phyloP scores from a whole-genome alignment of 2,113 vertebrate genomes.

The Beaufortia kweichowensis region DNA sequence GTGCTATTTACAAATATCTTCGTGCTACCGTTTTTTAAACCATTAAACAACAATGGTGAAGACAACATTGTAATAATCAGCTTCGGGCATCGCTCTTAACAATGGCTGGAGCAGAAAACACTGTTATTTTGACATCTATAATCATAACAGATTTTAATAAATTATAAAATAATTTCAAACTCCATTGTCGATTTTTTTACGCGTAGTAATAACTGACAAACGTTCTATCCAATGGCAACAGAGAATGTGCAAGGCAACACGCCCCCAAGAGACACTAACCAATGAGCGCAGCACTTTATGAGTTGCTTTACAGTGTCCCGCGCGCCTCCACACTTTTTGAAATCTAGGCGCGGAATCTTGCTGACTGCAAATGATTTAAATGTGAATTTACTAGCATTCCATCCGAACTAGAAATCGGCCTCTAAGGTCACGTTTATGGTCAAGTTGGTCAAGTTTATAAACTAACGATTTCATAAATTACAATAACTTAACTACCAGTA shows the following conservation, averaged over 20 bases:
- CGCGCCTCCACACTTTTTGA: constrained; percentile 75
- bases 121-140: background rate
- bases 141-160: background rate
- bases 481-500: no score
- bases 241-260: constrained; percentile 50
- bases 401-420: background rate
- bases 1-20: background rate
- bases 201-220: constrained; percentile 68
- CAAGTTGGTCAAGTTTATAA: no score
- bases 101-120: background rate
- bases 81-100: background rate
- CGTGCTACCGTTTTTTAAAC: constrained; percentile 51
- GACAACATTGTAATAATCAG: constrained; percentile 38
- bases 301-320: constrained; percentile 67
- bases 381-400: constrained; percentile 28
- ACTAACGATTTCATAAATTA: no score
- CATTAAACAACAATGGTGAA: constrained; percentile 50
- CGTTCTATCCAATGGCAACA: constrained; percentile 57
- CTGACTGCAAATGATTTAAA: background rate
- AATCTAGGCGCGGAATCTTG: constrained; percentile 80
- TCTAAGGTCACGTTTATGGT: no score
- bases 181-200: background rate
- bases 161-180: constrained; percentile 36
- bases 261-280: constrained; percentile 45
- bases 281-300: constrained; percentile 59